Evolutionary conservation across 2,888 invertebrate species (phyloP).

Genomic region (Pachymerium ferrugineum): DNA sequence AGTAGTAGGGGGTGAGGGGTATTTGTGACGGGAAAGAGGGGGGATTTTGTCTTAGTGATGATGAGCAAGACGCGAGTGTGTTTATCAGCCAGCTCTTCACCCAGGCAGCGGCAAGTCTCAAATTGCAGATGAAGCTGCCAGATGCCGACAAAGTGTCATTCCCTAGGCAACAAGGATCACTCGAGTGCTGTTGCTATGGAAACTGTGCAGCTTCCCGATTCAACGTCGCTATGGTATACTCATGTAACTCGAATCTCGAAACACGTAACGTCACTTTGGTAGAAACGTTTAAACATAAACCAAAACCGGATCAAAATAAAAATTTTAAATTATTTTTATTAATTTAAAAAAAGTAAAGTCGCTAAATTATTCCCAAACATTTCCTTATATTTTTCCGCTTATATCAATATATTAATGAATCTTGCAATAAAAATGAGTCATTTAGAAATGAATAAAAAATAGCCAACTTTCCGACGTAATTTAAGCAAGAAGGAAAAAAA

Average conservation of each 20-base stretch:
- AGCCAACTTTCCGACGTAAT: too few species aligned
- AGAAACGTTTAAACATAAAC: background rate
- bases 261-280: background rate
- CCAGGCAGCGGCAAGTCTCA: constrained; percentile 5
- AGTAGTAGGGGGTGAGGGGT: background rate
- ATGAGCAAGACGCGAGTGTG: background rate
- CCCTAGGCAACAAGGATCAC: constrained; percentile 17
- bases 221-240: too few species aligned
- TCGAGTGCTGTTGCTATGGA: constrained; percentile 8
- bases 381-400: too few species aligned
- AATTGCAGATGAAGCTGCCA: constrained; percentile 17
- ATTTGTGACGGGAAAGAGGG: too few species aligned
- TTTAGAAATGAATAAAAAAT: too few species aligned
- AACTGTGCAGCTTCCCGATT: constrained; percentile 3
- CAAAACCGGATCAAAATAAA: background rate
- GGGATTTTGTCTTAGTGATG: constrained; percentile 14
- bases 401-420: too few species aligned
- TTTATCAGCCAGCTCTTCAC: constrained; percentile 13
- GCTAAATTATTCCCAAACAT: too few species aligned
- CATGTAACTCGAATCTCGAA: background rate
- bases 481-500: too few species aligned
- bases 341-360: too few species aligned
- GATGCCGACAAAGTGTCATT: constrained; percentile 14
- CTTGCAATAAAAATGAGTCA: too few species aligned
- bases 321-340: too few species aligned